Percentiles rank a stretch among this genome's conserved stretches.
phyloP scores from a whole-genome alignment of 2,113 vertebrate species.

The Hydrochoerus hydrochaeris region DNA sequence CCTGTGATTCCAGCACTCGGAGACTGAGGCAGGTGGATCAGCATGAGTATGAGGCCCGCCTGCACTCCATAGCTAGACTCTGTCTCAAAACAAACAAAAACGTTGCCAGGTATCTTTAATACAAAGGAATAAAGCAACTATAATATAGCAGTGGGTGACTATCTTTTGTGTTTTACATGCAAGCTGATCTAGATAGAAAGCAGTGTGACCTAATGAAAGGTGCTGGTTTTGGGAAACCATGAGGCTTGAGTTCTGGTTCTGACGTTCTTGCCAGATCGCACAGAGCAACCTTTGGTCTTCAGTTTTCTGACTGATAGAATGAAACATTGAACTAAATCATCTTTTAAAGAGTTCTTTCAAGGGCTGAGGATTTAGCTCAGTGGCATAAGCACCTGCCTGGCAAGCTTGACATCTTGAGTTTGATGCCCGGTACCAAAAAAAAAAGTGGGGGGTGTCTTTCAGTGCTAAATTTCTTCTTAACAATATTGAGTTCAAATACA shows the following conservation, averaged over 20 bases:
- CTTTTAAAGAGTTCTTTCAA: slow-evolving; percentile 3
- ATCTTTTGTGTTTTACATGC: background rate
- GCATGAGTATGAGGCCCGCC: background rate
- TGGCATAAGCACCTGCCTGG: too few species aligned
- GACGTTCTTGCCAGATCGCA: background rate
- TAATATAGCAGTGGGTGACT: background rate
- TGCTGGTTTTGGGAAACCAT: background rate
- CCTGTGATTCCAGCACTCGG: background rate
- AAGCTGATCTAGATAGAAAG: slow-evolving; percentile 10
- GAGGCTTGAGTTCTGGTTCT: background rate
- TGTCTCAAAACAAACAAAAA: background rate
- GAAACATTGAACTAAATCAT: background rate
- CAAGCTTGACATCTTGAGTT: too few species aligned
- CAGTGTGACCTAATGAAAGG: background rate
- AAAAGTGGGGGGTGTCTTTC: too few species aligned
- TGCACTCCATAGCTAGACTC: background rate
- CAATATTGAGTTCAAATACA: slow-evolving; percentile 31
- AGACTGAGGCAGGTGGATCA: background rate
- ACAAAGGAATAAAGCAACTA: background rate
- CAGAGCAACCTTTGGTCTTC: background rate
- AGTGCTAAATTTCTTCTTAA: background rate
- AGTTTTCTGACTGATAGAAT: slow-evolving; percentile 6
- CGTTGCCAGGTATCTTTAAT: slow-evolving; percentile 4
- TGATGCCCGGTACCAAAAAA: too few species aligned
- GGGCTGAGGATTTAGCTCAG: too few species aligned